phyloP scores from a whole-genome alignment of 2,113 vertebrate species.

The Nannobrachium achirus region DNA sequence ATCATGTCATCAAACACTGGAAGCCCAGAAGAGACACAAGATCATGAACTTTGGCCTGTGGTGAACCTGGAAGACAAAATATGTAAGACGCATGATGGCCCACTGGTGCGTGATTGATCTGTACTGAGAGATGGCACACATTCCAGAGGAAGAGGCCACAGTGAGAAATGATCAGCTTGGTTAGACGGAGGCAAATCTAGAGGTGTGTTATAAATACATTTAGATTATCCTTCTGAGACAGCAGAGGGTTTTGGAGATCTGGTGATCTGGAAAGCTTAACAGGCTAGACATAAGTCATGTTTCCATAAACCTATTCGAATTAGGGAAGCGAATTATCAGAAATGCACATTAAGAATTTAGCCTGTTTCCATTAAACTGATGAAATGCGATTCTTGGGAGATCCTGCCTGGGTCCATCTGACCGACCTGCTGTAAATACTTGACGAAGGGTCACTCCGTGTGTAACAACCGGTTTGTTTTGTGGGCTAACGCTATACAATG shows the following conservation, averaged over 20 bases:
- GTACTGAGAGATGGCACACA: too few species aligned
- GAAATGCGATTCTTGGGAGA: too few species aligned
- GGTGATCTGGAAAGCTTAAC: background rate
- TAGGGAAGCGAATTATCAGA: too few species aligned
- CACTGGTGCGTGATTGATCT: background rate
- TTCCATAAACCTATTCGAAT: too few species aligned
- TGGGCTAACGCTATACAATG: too few species aligned
- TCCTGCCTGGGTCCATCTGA: too few species aligned
- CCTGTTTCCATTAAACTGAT: too few species aligned
- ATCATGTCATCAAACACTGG: background rate
- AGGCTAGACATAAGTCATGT: too few species aligned
- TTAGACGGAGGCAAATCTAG: background rate
- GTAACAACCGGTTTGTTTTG: too few species aligned
- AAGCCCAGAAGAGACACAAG: background rate
- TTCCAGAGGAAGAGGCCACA: background rate
- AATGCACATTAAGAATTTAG: too few species aligned
- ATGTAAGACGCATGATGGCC: conserved; percentile 68
- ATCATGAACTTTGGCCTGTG: conserved; percentile 8
- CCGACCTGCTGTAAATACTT: too few species aligned
- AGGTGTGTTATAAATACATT: background rate
- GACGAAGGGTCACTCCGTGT: too few species aligned
- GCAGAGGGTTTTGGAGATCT: conserved; percentile 2
- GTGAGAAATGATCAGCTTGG: background rate
- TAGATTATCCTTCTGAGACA: background rate
- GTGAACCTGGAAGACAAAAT: background rate